Conservation (phyloP, 2,797 vertebrate species). For the Myoxocephalus aenaeus region DNA sequence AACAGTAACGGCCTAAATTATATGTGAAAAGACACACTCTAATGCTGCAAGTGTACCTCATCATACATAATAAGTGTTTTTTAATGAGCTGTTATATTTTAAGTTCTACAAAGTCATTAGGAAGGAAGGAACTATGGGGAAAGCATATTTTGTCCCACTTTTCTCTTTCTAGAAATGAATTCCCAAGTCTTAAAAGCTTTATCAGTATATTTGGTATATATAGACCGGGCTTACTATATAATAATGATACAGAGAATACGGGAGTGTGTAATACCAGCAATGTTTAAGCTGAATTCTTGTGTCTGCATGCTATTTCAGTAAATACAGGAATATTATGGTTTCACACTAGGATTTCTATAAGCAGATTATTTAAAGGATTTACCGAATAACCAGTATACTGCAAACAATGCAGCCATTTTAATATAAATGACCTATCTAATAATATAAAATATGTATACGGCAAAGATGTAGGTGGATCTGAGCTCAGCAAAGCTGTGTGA, state of each 20-base stretch:
- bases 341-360: constrained; percentile 7
- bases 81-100: constrained; percentile 39
- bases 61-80: constrained; percentile 31
- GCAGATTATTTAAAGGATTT: constrained; percentile 10
- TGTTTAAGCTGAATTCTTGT: background rate
- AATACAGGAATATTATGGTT: constrained; percentile 19
- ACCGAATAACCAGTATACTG: background rate
- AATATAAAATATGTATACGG: constrained; percentile 1
- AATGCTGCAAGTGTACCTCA: constrained; percentile 15
- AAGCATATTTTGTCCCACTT: constrained; percentile 16
- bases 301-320: background rate
- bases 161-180: constrained; percentile 6
- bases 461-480: constrained; percentile 1
- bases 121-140: constrained; percentile 16
- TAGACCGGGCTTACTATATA: background rate
- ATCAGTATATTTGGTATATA: constrained; percentile 8
- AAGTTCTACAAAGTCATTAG: constrained; percentile 26
- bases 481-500: constrained; percentile 3
- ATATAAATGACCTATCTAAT: constrained; percentile 2
- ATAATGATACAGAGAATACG: background rate
- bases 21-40: background rate
- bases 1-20: background rate
- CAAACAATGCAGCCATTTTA: background rate
- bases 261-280: background rate
- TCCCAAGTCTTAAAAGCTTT: constrained; percentile 14